A percentile compares a stretch with the other conserved stretches of the same genome.
Conservation (phyloP, 2,113 vertebrate genomes). For the Anguilla rostrata region DNA sequence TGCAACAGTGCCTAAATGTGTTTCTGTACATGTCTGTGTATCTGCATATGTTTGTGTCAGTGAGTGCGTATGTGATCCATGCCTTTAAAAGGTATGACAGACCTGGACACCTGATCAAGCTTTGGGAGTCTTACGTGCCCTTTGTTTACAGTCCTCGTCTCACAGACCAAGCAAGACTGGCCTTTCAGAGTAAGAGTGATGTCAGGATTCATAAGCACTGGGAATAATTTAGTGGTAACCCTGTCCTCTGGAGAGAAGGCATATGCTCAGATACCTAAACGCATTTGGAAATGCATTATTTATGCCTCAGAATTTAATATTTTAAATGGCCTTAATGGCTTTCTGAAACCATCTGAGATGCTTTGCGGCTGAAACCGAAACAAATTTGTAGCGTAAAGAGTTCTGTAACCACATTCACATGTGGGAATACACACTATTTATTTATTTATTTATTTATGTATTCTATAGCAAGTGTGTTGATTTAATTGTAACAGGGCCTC, state of each 20-base stretch:
- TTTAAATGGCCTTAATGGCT: not conserved
- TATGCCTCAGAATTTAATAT: constrained; percentile 11
- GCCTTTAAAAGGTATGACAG: too few relatives aligned
- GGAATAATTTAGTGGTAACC: not conserved
- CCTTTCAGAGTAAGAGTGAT: not conserved
- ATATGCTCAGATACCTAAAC: constrained; percentile 6
- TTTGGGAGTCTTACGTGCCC: too few relatives aligned
- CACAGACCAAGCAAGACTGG: not conserved
- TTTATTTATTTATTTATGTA: too few relatives aligned
- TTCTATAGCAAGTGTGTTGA: too few relatives aligned
- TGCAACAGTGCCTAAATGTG: too few relatives aligned
- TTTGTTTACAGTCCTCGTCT: not conserved
- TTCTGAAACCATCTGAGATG: not conserved
- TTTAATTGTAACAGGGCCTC: not conserved
- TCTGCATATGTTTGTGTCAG: not conserved
- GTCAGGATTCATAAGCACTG: not conserved
- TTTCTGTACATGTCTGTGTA: not conserved
- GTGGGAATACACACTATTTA: too few relatives aligned
- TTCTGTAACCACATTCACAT: not conserved
- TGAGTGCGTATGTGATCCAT: too few relatives aligned
- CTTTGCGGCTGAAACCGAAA: constrained; percentile 1
- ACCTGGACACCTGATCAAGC: too few relatives aligned
- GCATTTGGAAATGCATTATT: constrained; percentile 14
- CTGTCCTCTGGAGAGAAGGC: not conserved
- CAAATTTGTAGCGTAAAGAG: not conserved